phyloP scores from a whole-genome alignment of 2,888 invertebrate genomes.

The Sepiola atlantica region DNA sequence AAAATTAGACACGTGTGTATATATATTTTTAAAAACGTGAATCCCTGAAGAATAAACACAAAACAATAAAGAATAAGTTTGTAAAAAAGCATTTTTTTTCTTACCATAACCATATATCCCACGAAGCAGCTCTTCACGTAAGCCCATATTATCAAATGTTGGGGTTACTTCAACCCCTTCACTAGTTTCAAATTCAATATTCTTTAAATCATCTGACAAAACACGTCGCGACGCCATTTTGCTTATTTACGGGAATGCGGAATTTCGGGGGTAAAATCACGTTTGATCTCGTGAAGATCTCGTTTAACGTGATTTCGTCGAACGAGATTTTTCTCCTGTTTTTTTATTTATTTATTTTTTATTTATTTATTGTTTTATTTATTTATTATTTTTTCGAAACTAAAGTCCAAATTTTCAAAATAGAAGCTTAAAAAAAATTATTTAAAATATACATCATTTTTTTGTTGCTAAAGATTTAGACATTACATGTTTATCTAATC shows the following conservation, averaged over 20 bases:
- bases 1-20: background rate
- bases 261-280: background rate
- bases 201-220: constrained; percentile 88
- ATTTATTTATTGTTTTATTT: background rate
- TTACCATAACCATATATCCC: constrained; percentile 98
- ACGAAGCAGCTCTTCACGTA: constrained; percentile 93
- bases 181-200: constrained; percentile 98
- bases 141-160: constrained; percentile 95
- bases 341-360: background rate
- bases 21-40: too few relatives aligned
- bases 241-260: constrained; percentile 50
- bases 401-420: too few relatives aligned
- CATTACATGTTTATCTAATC: too few relatives aligned
- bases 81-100: constrained; percentile 40
- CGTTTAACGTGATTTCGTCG: background rate
- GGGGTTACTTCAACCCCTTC: constrained; percentile 99
- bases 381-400: background rate
- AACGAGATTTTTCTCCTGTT: background rate
- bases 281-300: background rate
- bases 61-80: background rate
- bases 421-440: too few relatives aligned
- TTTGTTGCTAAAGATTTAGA: too few relatives aligned
- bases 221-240: constrained; percentile 66
- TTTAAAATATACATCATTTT: too few relatives aligned
- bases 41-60: background rate